These are phyloP conservation scores for Digitonthophagus gazella DNA, from an alignment of 2,888 invertebrate species.

Conservation along the genomic window DNA sequence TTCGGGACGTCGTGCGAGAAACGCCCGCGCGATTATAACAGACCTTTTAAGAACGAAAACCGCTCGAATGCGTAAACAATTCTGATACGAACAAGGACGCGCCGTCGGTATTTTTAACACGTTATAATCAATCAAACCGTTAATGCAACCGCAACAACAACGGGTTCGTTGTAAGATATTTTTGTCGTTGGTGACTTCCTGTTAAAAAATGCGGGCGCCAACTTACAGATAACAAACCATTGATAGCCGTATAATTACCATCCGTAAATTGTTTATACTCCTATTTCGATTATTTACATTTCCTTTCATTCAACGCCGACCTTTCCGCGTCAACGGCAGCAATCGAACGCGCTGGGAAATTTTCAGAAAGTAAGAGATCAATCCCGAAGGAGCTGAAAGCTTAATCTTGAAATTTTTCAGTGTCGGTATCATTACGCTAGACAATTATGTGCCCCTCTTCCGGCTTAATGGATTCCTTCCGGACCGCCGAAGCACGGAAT, in stretches of 20 bases:
- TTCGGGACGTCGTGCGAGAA: not conserved
- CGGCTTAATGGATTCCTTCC: not conserved
- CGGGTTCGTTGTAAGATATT: not conserved
- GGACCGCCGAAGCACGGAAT: not conserved
- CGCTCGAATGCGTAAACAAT: too few relatives aligned
- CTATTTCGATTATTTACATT: not conserved
- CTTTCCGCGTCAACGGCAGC: too few relatives aligned
- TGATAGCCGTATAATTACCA: not conserved
- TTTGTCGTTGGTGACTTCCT: not conserved
- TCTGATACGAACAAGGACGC: too few relatives aligned
- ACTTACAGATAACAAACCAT: not conserved
- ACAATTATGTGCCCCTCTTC: not conserved
- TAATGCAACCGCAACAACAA: too few relatives aligned
- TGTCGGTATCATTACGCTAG: not conserved
- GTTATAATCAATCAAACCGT: too few relatives aligned
- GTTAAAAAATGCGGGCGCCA: not conserved
- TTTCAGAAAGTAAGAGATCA: not conserved
- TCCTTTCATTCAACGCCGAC: not conserved
- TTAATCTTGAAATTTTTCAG: not conserved
- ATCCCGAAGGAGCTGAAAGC: too few relatives aligned
- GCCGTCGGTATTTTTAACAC: too few relatives aligned
- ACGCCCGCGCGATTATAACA: not conserved
- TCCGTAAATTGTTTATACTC: not conserved
- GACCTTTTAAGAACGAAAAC: too few relatives aligned
- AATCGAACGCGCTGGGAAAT: too few relatives aligned